A percentile compares a stretch with the other conserved stretches of the same genome.
Evolutionary conservation across 2,888 invertebrate species (phyloP).

Genomic region (Keiferia lycopersicella): DNA sequence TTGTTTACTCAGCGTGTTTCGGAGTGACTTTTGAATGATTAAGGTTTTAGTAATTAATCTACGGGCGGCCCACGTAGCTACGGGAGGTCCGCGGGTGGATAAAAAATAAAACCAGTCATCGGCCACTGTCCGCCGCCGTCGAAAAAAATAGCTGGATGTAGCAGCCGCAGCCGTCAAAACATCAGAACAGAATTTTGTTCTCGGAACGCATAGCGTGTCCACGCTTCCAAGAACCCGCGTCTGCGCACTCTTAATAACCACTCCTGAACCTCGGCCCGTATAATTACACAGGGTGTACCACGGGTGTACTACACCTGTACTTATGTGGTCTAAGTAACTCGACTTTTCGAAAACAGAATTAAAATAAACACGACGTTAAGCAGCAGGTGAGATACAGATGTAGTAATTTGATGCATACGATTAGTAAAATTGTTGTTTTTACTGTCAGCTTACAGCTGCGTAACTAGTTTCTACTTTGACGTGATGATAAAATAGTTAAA

Average conservation of each 20-base stretch:
- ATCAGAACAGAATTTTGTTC: slow-evolving; percentile 50
- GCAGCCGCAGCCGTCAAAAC: slow-evolving; percentile 49
- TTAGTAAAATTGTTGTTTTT: slow-evolving; percentile 33
- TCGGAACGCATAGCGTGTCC: slow-evolving; percentile 47
- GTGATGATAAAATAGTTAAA: background rate
- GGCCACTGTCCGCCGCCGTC: slow-evolving; percentile 28
- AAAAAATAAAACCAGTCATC: slow-evolving; percentile 23
- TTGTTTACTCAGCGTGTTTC: slow-evolving; percentile 20
- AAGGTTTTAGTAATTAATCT: slow-evolving; percentile 30
- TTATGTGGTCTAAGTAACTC: slow-evolving; percentile 26
- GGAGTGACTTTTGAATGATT: slow-evolving; percentile 24
- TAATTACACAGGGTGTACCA: slow-evolving; percentile 32
- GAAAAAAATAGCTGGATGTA: slow-evolving; percentile 34
- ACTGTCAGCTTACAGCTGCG: slow-evolving; percentile 22
- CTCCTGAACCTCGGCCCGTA: slow-evolving; percentile 40
- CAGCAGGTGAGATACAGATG: slow-evolving; percentile 37
- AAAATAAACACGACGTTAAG: slow-evolving; percentile 33
- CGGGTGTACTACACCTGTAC: slow-evolving; percentile 33
- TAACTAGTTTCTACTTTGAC: slow-evolving; percentile 8
- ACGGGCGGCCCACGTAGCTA: slow-evolving; percentile 16
- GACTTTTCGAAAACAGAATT: slow-evolving; percentile 28
- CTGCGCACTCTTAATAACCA: slow-evolving; percentile 48
- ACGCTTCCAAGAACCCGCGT: slow-evolving; percentile 42
- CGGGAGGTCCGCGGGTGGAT: slow-evolving; percentile 27
- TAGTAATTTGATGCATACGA: slow-evolving; percentile 34